These are phyloP conservation scores for Garrulus glandarius DNA, from an alignment of 2,797 vertebrate species.

Conservation along the genomic window DNA sequence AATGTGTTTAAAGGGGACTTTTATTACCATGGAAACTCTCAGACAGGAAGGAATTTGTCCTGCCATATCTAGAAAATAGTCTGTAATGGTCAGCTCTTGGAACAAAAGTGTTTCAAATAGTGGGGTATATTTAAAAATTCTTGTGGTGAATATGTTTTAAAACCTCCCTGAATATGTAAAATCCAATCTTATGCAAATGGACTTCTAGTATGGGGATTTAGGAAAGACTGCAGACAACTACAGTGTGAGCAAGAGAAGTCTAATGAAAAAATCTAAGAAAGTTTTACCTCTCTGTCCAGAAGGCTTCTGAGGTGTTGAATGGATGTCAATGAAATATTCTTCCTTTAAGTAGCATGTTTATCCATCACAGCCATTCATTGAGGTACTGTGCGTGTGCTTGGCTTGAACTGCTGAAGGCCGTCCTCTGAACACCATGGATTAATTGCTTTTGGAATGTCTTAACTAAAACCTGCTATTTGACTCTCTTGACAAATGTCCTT, in stretches of 20 bases:
- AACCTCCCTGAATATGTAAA: not conserved
- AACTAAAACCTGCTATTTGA: slow-evolving; percentile 10
- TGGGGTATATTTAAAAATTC: slow-evolving; percentile 48
- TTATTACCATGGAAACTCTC: slow-evolving; percentile 72
- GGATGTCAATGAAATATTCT: not conserved
- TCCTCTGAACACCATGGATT: slow-evolving; percentile 1
- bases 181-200: not conserved
- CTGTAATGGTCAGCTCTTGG: slow-evolving; percentile 67
- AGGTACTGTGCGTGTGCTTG: not conserved
- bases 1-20: slow-evolving; percentile 73
- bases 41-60: slow-evolving; percentile 73
- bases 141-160: not conserved
- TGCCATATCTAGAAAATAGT: slow-evolving; percentile 71
- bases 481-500: slow-evolving; percentile 24
- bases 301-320: not conserved
- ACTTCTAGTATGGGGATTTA: not conserved
- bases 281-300: not conserved
- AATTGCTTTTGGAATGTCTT: slow-evolving; percentile 44
- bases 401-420: slow-evolving; percentile 4
- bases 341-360: not conserved
- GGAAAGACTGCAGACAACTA: not conserved
- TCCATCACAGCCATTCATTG: not conserved
- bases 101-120: slow-evolving; percentile 63
- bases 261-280: not conserved
- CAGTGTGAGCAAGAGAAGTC: not conserved